Evolutionary conservation across 2,113 vertebrate species (phyloP).

Genomic region (Tragulus kanchil): DNA sequence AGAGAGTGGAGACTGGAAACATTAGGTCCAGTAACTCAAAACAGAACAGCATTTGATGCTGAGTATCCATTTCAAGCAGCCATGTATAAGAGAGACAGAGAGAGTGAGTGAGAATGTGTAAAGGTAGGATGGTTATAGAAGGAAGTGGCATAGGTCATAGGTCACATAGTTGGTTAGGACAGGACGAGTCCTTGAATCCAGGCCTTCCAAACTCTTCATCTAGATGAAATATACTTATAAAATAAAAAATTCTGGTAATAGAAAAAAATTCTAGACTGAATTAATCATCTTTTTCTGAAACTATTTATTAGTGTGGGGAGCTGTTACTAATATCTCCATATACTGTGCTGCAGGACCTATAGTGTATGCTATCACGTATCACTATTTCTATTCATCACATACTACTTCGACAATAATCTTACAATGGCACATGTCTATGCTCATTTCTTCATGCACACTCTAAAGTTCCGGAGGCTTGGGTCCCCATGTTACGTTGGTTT

Average conservation of each 20-base stretch:
- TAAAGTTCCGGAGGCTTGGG: neutral
- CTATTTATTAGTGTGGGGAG: neutral
- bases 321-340: neutral
- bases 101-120: neutral
- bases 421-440: neutral
- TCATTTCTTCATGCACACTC: neutral
- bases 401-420: neutral
- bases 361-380: accelerated
- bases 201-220: neutral
- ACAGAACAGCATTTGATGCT: neutral
- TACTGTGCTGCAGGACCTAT: neutral
- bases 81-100: neutral
- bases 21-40: neutral
- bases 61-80: neutral
- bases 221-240: neutral
- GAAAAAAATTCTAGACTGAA: neutral
- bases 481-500: neutral
- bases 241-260: neutral
- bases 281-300: neutral
- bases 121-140: neutral
- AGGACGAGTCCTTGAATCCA: neutral
- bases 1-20: neutral
- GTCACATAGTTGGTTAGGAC: neutral
- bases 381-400: neutral
- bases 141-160: neutral